phyloP scores from a whole-genome alignment of 30 jellyfish, hydroid and myxozoan species.

The Aurelia sp. region DNA sequence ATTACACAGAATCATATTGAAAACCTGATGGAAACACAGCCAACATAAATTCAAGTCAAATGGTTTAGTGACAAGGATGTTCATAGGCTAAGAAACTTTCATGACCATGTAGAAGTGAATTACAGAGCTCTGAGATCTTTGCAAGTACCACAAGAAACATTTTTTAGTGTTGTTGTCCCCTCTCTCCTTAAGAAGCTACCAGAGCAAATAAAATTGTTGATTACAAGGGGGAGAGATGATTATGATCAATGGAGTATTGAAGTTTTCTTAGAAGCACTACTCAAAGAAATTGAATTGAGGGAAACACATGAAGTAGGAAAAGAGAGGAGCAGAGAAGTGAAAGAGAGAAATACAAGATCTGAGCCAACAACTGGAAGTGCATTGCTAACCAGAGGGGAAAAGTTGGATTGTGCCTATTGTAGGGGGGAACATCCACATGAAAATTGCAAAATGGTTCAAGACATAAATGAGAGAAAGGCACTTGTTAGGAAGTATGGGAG shows the following conservation, averaged over 20 bases:
- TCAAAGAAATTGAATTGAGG: not conserved
- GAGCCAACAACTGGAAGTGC: no score
- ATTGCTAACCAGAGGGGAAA: no score
- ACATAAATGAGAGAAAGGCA: not conserved
- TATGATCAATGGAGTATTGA: not conserved
- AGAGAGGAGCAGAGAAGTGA: not conserved
- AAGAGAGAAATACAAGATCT: not conserved
- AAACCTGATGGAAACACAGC: not conserved
- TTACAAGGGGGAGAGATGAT: not conserved
- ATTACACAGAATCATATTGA: not conserved
- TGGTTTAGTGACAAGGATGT: no score
- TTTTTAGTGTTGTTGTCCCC: not conserved
- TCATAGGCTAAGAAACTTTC: not conserved
- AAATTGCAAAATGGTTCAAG: not conserved
- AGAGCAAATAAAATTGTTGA: not conserved
- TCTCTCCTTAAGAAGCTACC: not conserved
- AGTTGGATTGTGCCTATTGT: not conserved
- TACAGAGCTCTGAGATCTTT: not conserved
- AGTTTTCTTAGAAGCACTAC: not conserved
- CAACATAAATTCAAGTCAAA: no score
- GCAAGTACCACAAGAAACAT: slow-evolving; percentile 1
- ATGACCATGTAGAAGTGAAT: not conserved
- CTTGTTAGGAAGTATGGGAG: not conserved
- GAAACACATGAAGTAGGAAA: not conserved
- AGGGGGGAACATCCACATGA: not conserved